These are phyloP conservation scores for Drosophila pectinifera DNA, from an alignment of 1,140 invertebrate genomes.

Conservation along the genomic window DNA sequence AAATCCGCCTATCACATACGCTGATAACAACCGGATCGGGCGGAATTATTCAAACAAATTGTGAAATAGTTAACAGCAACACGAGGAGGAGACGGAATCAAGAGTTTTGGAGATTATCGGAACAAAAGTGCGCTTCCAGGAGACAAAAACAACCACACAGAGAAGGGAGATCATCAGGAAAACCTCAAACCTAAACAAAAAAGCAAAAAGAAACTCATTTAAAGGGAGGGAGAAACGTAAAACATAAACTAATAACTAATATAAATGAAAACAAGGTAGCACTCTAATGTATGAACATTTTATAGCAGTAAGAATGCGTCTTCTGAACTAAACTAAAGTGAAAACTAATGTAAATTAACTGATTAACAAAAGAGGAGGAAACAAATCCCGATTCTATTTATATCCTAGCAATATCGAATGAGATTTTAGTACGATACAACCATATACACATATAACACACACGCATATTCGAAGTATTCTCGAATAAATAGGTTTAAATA, in stretches of 20 bases:
- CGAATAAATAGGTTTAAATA: slow-evolving; percentile 52
- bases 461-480: slow-evolving; percentile 37
- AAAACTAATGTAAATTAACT: slow-evolving; percentile 32
- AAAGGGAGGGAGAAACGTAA: background rate
- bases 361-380: background rate
- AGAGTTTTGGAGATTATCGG: slow-evolving; percentile 32
- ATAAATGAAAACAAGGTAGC: slow-evolving; percentile 3
- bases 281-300: slow-evolving; percentile 10
- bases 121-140: slow-evolving; percentile 73
- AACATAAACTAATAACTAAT: slow-evolving; percentile 2
- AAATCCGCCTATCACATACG: slow-evolving; percentile 15
- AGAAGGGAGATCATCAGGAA: no score
- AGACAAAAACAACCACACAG: no score
- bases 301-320: slow-evolving; percentile 8
- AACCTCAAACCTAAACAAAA: slow-evolving; percentile 14
- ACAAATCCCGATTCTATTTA: slow-evolving; percentile 46
- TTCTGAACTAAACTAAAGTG: slow-evolving; percentile 7
- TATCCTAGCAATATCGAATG: slow-evolving; percentile 48
- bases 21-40: slow-evolving; percentile 11
- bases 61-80: slow-evolving; percentile 71
- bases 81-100: slow-evolving; percentile 14
- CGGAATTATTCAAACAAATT: slow-evolving; percentile 42
- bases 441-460: slow-evolving; percentile 19
- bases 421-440: slow-evolving; percentile 44
- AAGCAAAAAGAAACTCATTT: slow-evolving; percentile 29